Evolutionary conservation across 2,797 vertebrate species (phyloP).

Genomic region (Sebastes steindachneri): DNA sequence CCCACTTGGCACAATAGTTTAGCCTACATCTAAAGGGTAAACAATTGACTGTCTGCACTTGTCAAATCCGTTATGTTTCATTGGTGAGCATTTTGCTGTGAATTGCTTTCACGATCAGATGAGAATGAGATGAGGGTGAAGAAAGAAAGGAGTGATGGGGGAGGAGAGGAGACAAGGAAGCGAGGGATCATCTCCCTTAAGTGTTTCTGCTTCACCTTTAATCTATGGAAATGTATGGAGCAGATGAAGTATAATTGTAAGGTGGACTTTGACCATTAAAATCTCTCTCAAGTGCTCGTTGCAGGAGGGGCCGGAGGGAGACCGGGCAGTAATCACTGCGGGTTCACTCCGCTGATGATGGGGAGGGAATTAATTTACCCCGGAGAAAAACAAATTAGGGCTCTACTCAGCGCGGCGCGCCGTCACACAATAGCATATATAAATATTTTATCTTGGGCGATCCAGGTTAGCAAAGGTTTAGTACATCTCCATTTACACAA

Average conservation of each 20-base stretch:
- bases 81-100: constrained; percentile 31
- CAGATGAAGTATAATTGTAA: constrained; percentile 85
- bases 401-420: constrained; percentile 67
- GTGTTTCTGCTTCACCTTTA: constrained; percentile 81
- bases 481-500: constrained; percentile 86
- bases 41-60: constrained; percentile 46
- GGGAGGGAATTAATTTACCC: constrained; percentile 85
- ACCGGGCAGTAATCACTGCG: constrained; percentile 77
- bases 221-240: constrained; percentile 83
- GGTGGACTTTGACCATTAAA: constrained; percentile 83
- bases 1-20: constrained; percentile 33
- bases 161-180: constrained; percentile 21
- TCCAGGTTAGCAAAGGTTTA: constrained; percentile 87
- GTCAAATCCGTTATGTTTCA: constrained; percentile 31
- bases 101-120: constrained; percentile 56
- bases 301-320: constrained; percentile 66
- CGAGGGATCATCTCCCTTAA: constrained; percentile 52
- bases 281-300: constrained; percentile 79
- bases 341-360: constrained; percentile 78
- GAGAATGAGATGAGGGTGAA: constrained; percentile 16
- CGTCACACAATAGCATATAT: constrained; percentile 87
- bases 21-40: constrained; percentile 43
- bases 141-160: constrained; percentile 8
- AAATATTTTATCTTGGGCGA: constrained; percentile 88
- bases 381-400: constrained; percentile 87